phyloP scores from a whole-genome alignment of 2,888 invertebrate species.

The Tryphoninae sp. region DNA sequence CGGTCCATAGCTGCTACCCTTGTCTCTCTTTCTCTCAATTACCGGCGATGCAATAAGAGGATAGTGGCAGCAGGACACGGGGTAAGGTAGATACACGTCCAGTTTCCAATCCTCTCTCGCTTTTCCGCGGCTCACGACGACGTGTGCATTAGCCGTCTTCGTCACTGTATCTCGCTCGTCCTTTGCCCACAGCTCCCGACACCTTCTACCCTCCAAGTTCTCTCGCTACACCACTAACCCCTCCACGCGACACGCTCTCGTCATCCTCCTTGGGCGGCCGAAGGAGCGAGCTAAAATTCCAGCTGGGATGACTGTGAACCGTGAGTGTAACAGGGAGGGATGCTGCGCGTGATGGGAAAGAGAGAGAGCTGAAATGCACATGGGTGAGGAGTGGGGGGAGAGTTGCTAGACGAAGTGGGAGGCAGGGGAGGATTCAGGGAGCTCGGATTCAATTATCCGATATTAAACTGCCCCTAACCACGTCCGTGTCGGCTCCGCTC shows the following conservation, averaged over 20 bases:
- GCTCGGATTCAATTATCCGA: slow-evolving; percentile 81
- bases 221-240: slow-evolving; percentile 2
- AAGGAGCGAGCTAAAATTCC: slow-evolving; percentile 38
- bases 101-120: slow-evolving; percentile 67
- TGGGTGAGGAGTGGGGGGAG: slow-evolving; percentile 59
- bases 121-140: slow-evolving; percentile 56
- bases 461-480: slow-evolving; percentile 81
- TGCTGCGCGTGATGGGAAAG: slow-evolving; percentile 50
- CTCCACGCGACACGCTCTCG: no score
- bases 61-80: slow-evolving; percentile 59
- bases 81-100: slow-evolving; percentile 62
- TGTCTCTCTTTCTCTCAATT: slow-evolving; percentile 65
- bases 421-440: slow-evolving; percentile 67
- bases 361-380: slow-evolving; percentile 51
- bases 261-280: slow-evolving; percentile 19
- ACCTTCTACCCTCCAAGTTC: slow-evolving; percentile 51
- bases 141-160: slow-evolving; percentile 20
- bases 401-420: slow-evolving; percentile 39
- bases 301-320: slow-evolving; percentile 54
- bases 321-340: slow-evolving; percentile 63
- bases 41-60: slow-evolving; percentile 73
- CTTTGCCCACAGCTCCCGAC: slow-evolving; percentile 65
- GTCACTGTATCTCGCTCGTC: slow-evolving; percentile 49
- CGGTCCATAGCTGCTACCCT: slow-evolving; percentile 27
- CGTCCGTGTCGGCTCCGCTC: slow-evolving; percentile 69